These are phyloP conservation scores for Xylocampa areola DNA, from an alignment of 2,888 invertebrate genomes.

Conservation along the genomic window DNA sequence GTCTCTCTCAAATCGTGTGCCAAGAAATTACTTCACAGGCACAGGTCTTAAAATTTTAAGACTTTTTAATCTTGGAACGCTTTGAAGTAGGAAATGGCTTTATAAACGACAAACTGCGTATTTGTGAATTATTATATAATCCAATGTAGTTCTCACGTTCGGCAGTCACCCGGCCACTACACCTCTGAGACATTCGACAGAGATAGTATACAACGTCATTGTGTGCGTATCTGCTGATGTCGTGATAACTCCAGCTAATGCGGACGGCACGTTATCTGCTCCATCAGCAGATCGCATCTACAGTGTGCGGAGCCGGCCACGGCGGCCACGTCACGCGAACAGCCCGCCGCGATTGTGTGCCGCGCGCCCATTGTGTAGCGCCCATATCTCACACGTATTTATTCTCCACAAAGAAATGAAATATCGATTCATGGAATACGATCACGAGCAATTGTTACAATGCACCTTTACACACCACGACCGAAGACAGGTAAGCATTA, in stretches of 20 bases:
- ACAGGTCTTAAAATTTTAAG: too few species aligned
- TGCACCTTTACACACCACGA: conserved; percentile 21
- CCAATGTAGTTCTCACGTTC: too few species aligned
- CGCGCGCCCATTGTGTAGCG: conserved; percentile 36
- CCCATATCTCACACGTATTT: conserved; percentile 33
- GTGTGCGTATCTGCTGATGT: conserved; percentile 36
- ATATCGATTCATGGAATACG: conserved; percentile 48
- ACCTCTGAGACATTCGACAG: neutral
- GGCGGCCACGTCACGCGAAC: conserved; percentile 32
- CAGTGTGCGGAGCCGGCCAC: conserved; percentile 13
- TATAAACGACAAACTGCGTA: too few species aligned
- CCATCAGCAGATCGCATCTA: conserved; percentile 46
- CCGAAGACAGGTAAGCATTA: conserved; percentile 23
- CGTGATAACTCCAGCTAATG: conserved; percentile 40
- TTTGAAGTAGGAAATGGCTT: too few species aligned
- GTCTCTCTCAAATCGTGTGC: too few species aligned
- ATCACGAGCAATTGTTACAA: conserved; percentile 33
- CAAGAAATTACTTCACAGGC: too few species aligned
- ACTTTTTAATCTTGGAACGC: too few species aligned
- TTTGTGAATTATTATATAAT: too few species aligned
- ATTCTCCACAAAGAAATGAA: conserved; percentile 45
- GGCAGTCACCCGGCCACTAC: too few species aligned
- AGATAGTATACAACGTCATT: conserved; percentile 15
- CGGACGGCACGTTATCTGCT: conserved; percentile 33
- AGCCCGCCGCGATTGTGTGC: conserved; percentile 28